Base-by-base conservation (phyloP, 2,888 invertebrate species). In the Sphaeridia pumilis region DNA sequence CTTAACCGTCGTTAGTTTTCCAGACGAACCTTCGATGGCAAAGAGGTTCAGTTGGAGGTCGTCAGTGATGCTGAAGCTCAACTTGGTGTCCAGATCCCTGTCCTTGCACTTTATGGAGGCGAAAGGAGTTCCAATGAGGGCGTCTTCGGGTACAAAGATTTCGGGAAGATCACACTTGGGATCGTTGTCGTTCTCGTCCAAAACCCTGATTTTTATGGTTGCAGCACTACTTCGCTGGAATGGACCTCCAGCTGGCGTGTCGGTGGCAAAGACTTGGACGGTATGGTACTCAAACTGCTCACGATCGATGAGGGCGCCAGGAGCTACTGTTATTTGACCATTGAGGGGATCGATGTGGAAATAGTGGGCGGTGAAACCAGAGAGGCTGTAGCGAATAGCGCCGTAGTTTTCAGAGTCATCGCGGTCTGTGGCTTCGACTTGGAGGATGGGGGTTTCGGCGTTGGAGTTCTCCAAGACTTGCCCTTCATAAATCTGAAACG, bases 171-270 rank as follows among this genome's bases (percentile, higher is more conserved):
- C 75, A 66, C 85, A 86, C 1, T 70, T 69, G 0, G 86, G 87
- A 0, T 82, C 75, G 66, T 86, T 85, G 63, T 87, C 87, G 65
- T 87, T 86, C 0, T 84, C 82, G 66, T 87, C 86, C 0, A 82
- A 69, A 4, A 64, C 66, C 66, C 25, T 47, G 26, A 59, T 59
- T 17, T 47, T n/a, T 58, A 72, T 70, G 36, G 79, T 75, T 0
- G 79, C 80, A 2, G 78, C 72, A 0, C 80, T 75, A 59, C 79
- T 80, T 28, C 79, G 74, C 54, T 81, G 80, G 48, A 82, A 81
- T 0, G 80, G 78, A 1, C 81, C 80, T 4, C 82, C 82, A 31
- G 73, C 73, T 0, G 84, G 84, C 20, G 82, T 83, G 67, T 88
- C 87, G 34, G 78, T 76, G 0, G 87, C 87, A 59, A 81, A 79